phyloP scores from a whole-genome alignment of 1,140 invertebrate species.

The Pomacea maculata region DNA sequence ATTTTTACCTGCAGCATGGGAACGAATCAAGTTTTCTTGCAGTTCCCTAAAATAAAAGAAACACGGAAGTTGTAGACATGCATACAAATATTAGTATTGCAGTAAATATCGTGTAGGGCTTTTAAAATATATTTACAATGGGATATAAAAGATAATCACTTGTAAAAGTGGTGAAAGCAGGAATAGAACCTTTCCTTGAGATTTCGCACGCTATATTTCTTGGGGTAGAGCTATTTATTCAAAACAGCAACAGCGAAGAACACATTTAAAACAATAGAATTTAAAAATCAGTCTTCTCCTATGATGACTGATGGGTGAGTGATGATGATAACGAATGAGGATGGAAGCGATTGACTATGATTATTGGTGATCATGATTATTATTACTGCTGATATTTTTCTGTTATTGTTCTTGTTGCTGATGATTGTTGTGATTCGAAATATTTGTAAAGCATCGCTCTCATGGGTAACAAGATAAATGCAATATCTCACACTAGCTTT shows the following conservation, averaged over 20 bases:
- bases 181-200: too few species aligned
- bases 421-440: background rate
- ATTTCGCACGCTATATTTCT: too few species aligned
- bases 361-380: background rate
- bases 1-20: conserved; percentile 72
- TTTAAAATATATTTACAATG: too few species aligned
- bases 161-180: too few species aligned
- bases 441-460: conserved; percentile 63
- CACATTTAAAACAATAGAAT: background rate
- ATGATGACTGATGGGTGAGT: background rate
- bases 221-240: too few species aligned
- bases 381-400: background rate
- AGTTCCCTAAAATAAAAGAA: conserved; percentile 69
- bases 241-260: too few species aligned
- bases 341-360: background rate
- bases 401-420: background rate
- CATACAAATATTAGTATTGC: too few species aligned
- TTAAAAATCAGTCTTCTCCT: background rate
- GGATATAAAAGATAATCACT: too few species aligned
- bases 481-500: conserved; percentile 71
- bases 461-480: conserved; percentile 30
- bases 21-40: conserved; percentile 78
- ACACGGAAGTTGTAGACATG: background rate
- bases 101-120: background rate
- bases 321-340: too few species aligned